A percentile compares a stretch with the other conserved stretches of the same genome.
Conservation (phyloP, 2,888 invertebrate species). For the Steinernema scapterisci region DNA sequence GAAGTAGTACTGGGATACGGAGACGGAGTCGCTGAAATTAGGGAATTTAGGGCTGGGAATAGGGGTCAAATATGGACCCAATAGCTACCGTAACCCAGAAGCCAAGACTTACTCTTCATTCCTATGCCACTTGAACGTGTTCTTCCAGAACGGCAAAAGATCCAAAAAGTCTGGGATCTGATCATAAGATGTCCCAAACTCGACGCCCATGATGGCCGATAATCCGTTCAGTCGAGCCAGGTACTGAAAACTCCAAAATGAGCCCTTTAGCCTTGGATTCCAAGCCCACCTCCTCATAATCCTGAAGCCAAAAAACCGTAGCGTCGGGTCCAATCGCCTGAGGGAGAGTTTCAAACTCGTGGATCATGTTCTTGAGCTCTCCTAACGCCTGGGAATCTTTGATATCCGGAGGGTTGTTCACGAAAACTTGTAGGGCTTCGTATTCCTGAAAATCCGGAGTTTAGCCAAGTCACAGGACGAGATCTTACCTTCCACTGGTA, state of each 20-base stretch:
- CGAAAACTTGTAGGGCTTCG: slow-evolving; percentile 40
- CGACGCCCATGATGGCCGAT: slow-evolving; percentile 28
- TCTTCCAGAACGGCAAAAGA: slow-evolving; percentile 33
- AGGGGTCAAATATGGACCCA: too few species aligned
- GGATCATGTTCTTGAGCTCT: slow-evolving; percentile 37
- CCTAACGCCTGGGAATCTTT: background rate
- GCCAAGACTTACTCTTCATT: slow-evolving; percentile 26
- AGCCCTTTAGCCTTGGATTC: background rate
- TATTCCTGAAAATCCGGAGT: slow-evolving; percentile 39
- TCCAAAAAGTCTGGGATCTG: slow-evolving; percentile 35
- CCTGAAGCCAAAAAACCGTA: slow-evolving; percentile 44
- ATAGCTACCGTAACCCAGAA: background rate
- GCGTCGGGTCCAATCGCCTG: slow-evolving; percentile 39
- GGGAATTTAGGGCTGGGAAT: background rate
- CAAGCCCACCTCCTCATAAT: slow-evolving; percentile 36
- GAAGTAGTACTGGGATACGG: slow-evolving; percentile 40
- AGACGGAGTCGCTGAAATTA: slow-evolving; percentile 14
- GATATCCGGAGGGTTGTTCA: slow-evolving; percentile 40
- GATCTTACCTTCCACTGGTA: slow-evolving; percentile 40
- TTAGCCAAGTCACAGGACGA: background rate
- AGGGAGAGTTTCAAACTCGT: slow-evolving; percentile 40
- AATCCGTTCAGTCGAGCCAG: background rate
- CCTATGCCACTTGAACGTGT: slow-evolving; percentile 38
- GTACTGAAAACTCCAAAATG: background rate
- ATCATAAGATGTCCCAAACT: slow-evolving; percentile 33